Percentiles rank a stretch among this genome's conserved stretches.
Evolutionary conservation across 1,140 invertebrate species (phyloP).

Genomic region (Halesus radiatus): DNA sequence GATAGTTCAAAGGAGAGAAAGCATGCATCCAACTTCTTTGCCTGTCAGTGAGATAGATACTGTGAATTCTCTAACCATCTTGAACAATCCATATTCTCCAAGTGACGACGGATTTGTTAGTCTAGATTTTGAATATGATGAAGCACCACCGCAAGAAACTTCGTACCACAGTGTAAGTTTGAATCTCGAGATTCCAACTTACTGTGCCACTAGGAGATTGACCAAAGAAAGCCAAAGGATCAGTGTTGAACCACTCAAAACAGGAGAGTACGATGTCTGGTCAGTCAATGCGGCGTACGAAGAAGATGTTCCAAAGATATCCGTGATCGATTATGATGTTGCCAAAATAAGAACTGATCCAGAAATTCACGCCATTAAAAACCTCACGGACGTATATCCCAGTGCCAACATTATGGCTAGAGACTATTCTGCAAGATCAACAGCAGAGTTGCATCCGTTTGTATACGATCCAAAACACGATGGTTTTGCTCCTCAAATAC

Average conservation of each 20-base stretch:
- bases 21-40: no score
- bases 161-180: neutral
- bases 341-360: neutral
- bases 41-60: neutral
- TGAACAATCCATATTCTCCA: slow-evolving; percentile 19
- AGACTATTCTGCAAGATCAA: neutral
- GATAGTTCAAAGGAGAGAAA: neutral
- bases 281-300: neutral
- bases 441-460: neutral
- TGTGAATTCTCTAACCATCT: slow-evolving; percentile 7
- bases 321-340: neutral
- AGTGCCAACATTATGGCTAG: neutral
- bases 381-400: no score
- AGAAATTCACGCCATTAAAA: neutral
- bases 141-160: neutral
- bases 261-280: neutral
- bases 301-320: slow-evolving; percentile 12
- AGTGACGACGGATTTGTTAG: slow-evolving; percentile 34
- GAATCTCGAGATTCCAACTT: neutral
- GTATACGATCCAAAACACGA: neutral
- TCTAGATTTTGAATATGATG: slow-evolving; percentile 42
- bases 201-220: neutral
- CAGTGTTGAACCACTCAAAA: neutral
- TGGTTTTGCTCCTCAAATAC: neutral
- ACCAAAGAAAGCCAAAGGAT: neutral